Base-by-base conservation (phyloP, 92 coral and sea anemone species). In the Anthopleura xanthogrammica region DNA sequence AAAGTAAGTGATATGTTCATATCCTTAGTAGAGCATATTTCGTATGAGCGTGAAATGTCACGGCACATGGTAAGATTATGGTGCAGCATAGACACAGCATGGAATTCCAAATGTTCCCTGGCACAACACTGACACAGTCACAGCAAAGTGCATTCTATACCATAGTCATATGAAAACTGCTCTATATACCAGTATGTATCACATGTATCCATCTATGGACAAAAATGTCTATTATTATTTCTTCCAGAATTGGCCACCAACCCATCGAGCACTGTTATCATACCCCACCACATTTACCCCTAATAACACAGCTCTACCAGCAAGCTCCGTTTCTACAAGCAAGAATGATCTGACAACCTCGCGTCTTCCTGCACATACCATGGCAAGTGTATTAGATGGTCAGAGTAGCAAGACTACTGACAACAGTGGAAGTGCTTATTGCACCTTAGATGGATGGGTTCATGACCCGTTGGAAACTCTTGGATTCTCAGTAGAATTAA, bases 231-330 rank as follows among this genome's bases (percentile, higher is more conserved):
- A 46, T 23, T 23, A 5, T 11, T 80, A 41, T 16, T 80, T 80
- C 11, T 46, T 60, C 7, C 57, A 94, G 98, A 87, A 88, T 46
- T 94, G 98, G 98, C 98, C 98, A 39, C 98, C 95, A 1, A 79
- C 68, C 41, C 80, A 86, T 48, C 83, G 75, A 17, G 94, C 89
- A 14, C 12, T 62, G 48, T 73, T 94, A 14, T 85, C 91, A 5
- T 89, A 94, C 80, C 98, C 98, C 20, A 19, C 50, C 9, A 55
- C 46, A 11, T 77, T 39, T 16, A 22, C 79, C 46, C 48, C 60
- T 22, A 20, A 16, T 52, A 24, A 60, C 23, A 19, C 72, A 43
- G 24, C 60, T 41, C 46, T 77, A 22, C 65, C 87, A 24, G 54
- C 58, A 50, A 85, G 29, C 29, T 13, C 36, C 36, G 36, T 29